Conservation (phyloP, 2,888 invertebrate species). For the Lomographa bimaculata region DNA sequence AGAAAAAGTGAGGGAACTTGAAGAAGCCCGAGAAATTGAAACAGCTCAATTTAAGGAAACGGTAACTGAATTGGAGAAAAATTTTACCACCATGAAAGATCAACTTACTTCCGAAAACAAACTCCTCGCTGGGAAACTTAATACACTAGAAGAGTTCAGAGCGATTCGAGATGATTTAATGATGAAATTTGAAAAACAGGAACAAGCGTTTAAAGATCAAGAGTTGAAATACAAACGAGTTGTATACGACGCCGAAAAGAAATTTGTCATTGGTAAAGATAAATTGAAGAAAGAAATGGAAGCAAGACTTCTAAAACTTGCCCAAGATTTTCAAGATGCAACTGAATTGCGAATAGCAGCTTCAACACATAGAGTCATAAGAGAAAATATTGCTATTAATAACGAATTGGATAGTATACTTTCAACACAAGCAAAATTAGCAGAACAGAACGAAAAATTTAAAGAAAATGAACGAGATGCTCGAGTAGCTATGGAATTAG, state of each 20-base stretch:
- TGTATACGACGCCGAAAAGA: constrained; percentile 90
- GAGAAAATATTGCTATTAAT: constrained; percentile 92
- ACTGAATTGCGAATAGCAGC: constrained; percentile 94
- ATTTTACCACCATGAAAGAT: constrained; percentile 91
- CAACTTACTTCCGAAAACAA: constrained; percentile 95
- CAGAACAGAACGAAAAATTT: constrained; percentile 84
- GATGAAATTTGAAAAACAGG: constrained; percentile 92
- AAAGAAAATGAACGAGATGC: constrained; percentile 83
- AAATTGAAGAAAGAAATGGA: constrained; percentile 95
- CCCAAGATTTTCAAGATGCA: constrained; percentile 93
- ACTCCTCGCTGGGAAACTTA: constrained; percentile 92
- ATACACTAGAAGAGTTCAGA: constrained; percentile 95
- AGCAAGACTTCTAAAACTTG: constrained; percentile 90
- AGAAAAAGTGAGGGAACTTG: constrained; percentile 89
- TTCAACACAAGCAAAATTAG: constrained; percentile 84
- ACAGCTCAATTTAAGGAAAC: constrained; percentile 85
- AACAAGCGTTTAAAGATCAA: constrained; percentile 89
- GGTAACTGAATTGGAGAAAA: constrained; percentile 86
- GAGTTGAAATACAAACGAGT: constrained; percentile 90
- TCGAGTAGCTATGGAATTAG: constrained; percentile 80
- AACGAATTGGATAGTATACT: constrained; percentile 89
- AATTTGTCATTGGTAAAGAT: constrained; percentile 90
- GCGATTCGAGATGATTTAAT: constrained; percentile 92
- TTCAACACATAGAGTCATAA: constrained; percentile 92
- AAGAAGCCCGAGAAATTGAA: constrained; percentile 87